Evolutionary conservation across 2,888 invertebrate genomes (phyloP).

Genomic region (Meghimatium bilineatum): DNA sequence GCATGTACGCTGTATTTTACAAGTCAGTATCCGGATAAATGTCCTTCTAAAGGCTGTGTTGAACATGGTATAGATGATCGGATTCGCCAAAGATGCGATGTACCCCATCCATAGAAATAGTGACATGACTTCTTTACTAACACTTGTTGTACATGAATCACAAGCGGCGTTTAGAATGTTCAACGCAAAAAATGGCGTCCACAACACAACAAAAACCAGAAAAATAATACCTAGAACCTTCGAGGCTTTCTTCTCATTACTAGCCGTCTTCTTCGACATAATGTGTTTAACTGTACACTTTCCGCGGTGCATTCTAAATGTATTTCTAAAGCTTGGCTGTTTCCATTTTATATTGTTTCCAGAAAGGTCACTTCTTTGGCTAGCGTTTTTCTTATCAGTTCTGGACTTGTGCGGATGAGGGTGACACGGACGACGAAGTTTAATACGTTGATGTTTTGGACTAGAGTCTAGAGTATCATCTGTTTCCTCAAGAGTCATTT

Average conservation of each 20-base stretch:
- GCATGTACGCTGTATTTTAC: conserved; percentile 61
- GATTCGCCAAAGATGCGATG: conserved; percentile 75
- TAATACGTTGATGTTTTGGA: background rate
- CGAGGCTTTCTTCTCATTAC: conserved; percentile 75
- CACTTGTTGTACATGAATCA: conserved; percentile 59
- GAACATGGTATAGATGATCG: conserved; percentile 77
- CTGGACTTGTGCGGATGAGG: background rate
- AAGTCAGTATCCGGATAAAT: conserved; percentile 72
- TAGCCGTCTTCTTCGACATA: conserved; percentile 66
- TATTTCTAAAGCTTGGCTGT: conserved; percentile 51
- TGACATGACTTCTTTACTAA: conserved; percentile 70
- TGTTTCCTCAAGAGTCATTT: conserved; percentile 51
- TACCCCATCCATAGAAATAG: conserved; percentile 76
- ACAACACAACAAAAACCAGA: conserved; percentile 74
- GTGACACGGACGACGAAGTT: conserved; percentile 32
- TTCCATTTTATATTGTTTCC: conserved; percentile 1
- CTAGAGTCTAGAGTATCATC: conserved; percentile 51
- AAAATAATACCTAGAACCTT: conserved; percentile 77
- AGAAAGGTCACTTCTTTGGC: background rate
- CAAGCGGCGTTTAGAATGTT: conserved; percentile 73
- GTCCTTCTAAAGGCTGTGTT: conserved; percentile 75
- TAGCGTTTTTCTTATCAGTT: background rate
- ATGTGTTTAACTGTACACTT: conserved; percentile 55
- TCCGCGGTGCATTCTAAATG: conserved; percentile 47
- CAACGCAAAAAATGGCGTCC: conserved; percentile 76